Evolutionary conservation across 2,888 invertebrate species (phyloP), one percentile per base, ranked within the genome.

Genomic region (Cordilura impudica): DNA sequence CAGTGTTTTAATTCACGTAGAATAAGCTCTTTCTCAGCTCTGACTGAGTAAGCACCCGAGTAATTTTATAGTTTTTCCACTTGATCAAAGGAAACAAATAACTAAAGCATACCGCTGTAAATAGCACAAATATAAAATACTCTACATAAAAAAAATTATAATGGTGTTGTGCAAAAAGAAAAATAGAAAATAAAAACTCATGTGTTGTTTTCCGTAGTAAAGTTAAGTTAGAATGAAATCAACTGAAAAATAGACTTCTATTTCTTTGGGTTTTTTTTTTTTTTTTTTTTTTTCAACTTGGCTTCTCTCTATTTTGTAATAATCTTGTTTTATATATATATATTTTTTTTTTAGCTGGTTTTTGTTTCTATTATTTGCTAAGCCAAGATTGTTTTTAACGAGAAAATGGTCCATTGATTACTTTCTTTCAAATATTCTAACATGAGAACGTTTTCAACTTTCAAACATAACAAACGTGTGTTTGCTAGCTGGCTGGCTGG

Each of bases 371-470:
- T 53, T 26, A n/a, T 53, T 29, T 5, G 31, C 29, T 56, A 16
- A 56, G 19, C 29, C 56, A 43, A 26, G 51, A 73, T 70, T 29
- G 60, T 69, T 81, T 16, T 69, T 67, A 19, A 45, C 51, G 65
- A 73, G 63, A 65, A 72, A 81, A 80, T 66, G 78, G 78, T 81
- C 78, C 82, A 80, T 81, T 82, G 82, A 82, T 74, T 77, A 82
- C 80, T 82, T 78, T 81, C 79, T 76, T 81, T 63, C 26, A 18
- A 71, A 73, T 63, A 78, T 78, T 79, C 79, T 51, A 51, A 60
- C 65, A 81, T 75, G 83, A 86, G 86, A 86, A 86, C 81, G 75
- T 82, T 86, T 85, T 85, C 83, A 83, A 76, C 83, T 82, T 82
- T 85, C 83, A 82, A 78, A 82, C 81, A 73, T 69, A 81, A 81